A percentile compares a stretch with the other conserved stretches of the same genome.
These are phyloP conservation scores for Cyphomyrus plagiostoma DNA, from an alignment of 2,113 vertebrate species.

Conservation along the genomic window DNA sequence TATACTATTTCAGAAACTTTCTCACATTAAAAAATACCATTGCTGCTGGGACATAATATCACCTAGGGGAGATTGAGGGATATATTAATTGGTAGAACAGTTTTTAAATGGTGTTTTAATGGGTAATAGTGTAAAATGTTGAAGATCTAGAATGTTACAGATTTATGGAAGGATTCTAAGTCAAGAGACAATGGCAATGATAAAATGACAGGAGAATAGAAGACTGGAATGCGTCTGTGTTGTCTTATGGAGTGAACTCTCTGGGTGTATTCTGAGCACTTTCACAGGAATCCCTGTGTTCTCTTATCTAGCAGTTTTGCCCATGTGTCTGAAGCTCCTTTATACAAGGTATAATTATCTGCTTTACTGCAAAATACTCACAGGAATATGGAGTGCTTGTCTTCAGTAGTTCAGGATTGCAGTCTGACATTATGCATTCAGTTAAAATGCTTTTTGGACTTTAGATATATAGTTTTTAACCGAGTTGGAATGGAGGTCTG, in stretches of 20 bases:
- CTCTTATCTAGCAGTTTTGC: slow-evolving; percentile 21
- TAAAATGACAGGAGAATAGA: background rate
- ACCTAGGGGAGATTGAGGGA: background rate
- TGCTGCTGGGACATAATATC: background rate
- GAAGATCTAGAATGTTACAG: background rate
- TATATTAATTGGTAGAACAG: background rate
- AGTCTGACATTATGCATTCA: slow-evolving; percentile 4
- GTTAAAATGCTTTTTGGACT: background rate
- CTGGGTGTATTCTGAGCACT: slow-evolving; percentile 21
- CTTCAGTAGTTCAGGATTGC: background rate
- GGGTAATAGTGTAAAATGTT: background rate
- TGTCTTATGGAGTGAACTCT: slow-evolving; percentile 9
- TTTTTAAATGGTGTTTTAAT: background rate
- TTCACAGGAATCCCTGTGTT: slow-evolving; percentile 24
- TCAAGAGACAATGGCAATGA: background rate
- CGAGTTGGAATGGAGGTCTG: background rate
- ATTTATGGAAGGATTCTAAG: background rate
- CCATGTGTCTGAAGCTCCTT: slow-evolving; percentile 24
- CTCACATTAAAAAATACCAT: background rate
- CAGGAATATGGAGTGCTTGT: slow-evolving; percentile 9
- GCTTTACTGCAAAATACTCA: slow-evolving; percentile 18
- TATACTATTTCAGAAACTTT: background rate
- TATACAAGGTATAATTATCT: slow-evolving; percentile 18
- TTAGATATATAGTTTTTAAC: background rate
- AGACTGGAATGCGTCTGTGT: slow-evolving; percentile 11